Evolutionary conservation across 2,113 vertebrate species (phyloP).

Genomic region (Corynorhinus townsendii): DNA sequence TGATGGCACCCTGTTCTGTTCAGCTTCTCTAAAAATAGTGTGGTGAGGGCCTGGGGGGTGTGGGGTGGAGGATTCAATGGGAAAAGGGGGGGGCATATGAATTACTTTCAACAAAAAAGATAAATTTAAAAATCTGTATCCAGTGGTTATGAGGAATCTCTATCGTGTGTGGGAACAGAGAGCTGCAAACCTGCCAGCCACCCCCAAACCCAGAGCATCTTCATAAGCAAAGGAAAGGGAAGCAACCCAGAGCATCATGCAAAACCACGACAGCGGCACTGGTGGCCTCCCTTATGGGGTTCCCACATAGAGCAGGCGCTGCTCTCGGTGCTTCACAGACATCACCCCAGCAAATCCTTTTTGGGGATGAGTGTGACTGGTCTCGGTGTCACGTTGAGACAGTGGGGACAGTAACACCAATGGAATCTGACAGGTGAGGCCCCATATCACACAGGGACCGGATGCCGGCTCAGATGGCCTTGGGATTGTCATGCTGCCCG

Average conservation of each 20-base stretch:
- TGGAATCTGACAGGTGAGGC: not conserved
- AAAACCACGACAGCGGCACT: rapidly evolving
- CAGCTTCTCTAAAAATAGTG: not conserved
- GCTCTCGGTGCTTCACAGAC: too few relatives aligned
- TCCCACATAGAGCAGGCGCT: rapidly evolving
- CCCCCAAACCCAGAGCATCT: not conserved
- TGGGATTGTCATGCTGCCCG: rapidly evolving
- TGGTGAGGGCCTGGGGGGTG: too few relatives aligned
- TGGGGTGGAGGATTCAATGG: too few relatives aligned
- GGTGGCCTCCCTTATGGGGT: rapidly evolving
- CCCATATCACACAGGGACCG: rapidly evolving
- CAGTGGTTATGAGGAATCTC: not conserved
- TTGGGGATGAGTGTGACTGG: rapidly evolving
- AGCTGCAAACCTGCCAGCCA: not conserved
- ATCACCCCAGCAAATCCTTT: not conserved
- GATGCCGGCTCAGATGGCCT: rapidly evolving
- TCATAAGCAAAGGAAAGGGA: not conserved
- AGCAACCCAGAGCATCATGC: too few relatives aligned
- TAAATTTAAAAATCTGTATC: too few relatives aligned
- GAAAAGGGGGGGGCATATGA: too few relatives aligned
- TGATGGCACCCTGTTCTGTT: rapidly evolving
- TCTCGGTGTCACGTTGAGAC: not conserved
- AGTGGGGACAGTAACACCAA: not conserved
- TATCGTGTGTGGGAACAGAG: rapidly evolving
- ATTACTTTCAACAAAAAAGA: too few relatives aligned